Percentiles rank a stretch among this genome's conserved stretches.
phyloP scores from a whole-genome alignment of 2,797 vertebrate species.

The Thamnophis elegans region DNA sequence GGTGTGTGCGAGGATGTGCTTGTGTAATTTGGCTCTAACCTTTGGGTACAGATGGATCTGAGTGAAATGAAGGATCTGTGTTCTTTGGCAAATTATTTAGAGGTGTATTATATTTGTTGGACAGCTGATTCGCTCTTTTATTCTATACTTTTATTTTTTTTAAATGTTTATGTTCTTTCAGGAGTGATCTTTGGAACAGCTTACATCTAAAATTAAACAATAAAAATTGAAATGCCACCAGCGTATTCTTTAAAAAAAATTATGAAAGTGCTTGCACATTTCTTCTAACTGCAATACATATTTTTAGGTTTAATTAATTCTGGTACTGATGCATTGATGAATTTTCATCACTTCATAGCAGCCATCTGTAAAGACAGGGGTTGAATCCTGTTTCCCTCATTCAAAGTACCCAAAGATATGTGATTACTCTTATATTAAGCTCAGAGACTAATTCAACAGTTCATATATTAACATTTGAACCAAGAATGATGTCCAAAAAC shows the following conservation, averaged over 20 bases:
- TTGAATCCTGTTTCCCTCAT: not conserved
- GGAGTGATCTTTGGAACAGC: not conserved
- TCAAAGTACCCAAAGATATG: not conserved
- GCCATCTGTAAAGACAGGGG: not conserved
- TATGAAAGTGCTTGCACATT: not conserved
- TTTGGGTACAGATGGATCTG: not conserved
- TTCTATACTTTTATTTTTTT: not conserved
- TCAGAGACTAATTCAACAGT: not conserved
- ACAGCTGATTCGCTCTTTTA: not conserved
- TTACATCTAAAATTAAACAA: not conserved
- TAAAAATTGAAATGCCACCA: not conserved
- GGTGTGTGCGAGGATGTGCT: not conserved
- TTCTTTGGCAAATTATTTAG: conserved; percentile 7
- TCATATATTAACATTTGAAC: not conserved
- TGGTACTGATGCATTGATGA: not conserved
- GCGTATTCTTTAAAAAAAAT: not conserved
- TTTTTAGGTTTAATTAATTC: not conserved
- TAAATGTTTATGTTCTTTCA: not conserved
- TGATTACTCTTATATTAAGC: not conserved
- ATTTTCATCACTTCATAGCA: not conserved
- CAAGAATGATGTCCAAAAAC: not conserved
- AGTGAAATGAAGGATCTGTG: not conserved
- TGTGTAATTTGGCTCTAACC: not conserved
- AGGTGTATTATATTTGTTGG: not conserved
- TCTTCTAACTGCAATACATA: not conserved